Conservation (phyloP, 2,888 invertebrate genomes). For the Neocrepidodera transversa region DNA sequence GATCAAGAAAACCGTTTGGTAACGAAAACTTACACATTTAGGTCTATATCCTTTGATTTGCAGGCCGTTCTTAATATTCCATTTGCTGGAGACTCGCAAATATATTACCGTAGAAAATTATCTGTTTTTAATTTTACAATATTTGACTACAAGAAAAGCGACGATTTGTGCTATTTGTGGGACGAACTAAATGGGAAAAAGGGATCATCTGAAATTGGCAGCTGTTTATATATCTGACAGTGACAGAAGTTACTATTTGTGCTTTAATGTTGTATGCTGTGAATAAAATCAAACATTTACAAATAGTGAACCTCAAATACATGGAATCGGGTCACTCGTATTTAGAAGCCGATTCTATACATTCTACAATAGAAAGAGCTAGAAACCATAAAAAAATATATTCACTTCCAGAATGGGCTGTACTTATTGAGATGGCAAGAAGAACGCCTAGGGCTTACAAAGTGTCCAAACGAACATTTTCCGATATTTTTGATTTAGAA, state of each 20-base stretch:
- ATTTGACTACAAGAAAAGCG: conserved; percentile 25
- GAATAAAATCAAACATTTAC: conserved; percentile 29
- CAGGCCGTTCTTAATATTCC: conserved; percentile 16
- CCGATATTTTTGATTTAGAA: no score
- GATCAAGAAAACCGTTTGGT: no score
- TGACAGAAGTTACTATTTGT: conserved; percentile 32
- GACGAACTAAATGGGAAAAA: no score
- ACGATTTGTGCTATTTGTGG: conserved; percentile 29
- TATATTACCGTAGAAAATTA: conserved; percentile 28
- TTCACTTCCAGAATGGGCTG: conserved; percentile 18
- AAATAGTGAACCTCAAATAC: conserved; percentile 42
- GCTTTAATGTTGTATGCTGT: conserved; percentile 37
- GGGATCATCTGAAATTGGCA: conserved; percentile 38
- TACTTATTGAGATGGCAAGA: not conserved
- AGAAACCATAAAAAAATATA: conserved; percentile 10
- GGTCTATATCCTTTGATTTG: conserved; percentile 25
- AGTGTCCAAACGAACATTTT: no score
- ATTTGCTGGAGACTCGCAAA: conserved; percentile 23
- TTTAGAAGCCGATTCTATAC: conserved; percentile 30
- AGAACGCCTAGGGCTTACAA: no score
- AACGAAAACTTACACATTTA: no score
- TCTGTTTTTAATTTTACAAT: no score
- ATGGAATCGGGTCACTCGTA: conserved; percentile 41
- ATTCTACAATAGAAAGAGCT: conserved; percentile 30
- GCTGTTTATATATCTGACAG: conserved; percentile 35